These are phyloP conservation scores for Aplidium turbinatum DNA, from an alignment of 23 tunicate species.

Conservation along the genomic window DNA sequence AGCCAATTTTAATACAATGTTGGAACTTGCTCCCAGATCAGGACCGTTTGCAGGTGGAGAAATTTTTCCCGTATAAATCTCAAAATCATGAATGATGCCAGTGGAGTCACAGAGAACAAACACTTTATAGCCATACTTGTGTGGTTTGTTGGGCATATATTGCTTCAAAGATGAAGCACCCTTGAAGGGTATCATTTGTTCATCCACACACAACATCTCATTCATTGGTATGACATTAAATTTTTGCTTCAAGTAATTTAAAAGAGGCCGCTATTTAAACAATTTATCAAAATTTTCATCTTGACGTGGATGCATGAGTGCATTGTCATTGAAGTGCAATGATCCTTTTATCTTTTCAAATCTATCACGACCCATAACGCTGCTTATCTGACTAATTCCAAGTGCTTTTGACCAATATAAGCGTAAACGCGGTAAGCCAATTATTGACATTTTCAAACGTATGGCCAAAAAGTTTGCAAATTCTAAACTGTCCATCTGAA, in stretches of 20 bases:
- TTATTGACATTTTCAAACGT: neutral
- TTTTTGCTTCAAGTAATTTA: neutral
- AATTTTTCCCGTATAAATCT: slow-evolving; percentile 17
- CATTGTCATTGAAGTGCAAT: slow-evolving; percentile 12
- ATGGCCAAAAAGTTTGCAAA: neutral
- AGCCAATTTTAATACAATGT: slow-evolving; percentile 10
- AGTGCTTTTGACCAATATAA: slow-evolving; percentile 1
- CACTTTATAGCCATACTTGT: slow-evolving; percentile 28
- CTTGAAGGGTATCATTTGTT: slow-evolving; percentile 29
- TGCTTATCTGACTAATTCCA: neutral
- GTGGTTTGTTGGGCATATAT: slow-evolving; percentile 14
- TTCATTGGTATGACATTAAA: slow-evolving; percentile 16
- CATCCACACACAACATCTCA: slow-evolving; percentile 8
- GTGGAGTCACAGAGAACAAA: neutral
- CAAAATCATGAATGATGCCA: slow-evolving; percentile 15
- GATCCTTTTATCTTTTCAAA: slow-evolving; percentile 9
- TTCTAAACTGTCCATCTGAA: neutral
- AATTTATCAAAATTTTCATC: slow-evolving; percentile 5
- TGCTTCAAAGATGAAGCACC: slow-evolving; percentile 4
- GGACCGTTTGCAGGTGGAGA: neutral
- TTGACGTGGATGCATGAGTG: neutral
- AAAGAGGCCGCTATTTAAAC: slow-evolving; percentile 12
- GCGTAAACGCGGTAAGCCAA: neutral
- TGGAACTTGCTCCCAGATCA: slow-evolving; percentile 22
- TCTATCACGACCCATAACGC: slow-evolving; percentile 3